Percentiles rank a stretch among this genome's conserved stretches.
Conservation (phyloP, 2,888 invertebrate genomes). For the Netelia fuscicornis region DNA sequence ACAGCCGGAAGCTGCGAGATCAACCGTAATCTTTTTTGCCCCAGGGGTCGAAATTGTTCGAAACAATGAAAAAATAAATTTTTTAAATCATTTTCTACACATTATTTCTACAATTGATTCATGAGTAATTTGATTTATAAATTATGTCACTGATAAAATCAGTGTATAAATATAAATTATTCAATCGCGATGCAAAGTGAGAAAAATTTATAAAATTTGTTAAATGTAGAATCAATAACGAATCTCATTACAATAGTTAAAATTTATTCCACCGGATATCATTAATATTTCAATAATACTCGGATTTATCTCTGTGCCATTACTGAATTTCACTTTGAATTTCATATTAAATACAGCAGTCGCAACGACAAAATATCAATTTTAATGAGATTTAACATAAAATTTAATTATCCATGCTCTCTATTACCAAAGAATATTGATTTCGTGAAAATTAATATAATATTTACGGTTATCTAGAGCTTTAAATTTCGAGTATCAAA, state of each 20-base stretch:
- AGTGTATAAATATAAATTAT: neutral
- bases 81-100: too few species aligned
- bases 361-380: conserved; percentile 13
- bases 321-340: conserved; percentile 3
- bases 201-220: neutral
- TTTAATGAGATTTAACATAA: conserved; percentile 51
- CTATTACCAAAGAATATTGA: conserved; percentile 44
- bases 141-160: neutral
- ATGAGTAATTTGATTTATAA: neutral
- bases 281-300: neutral
- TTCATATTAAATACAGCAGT: conserved; percentile 33
- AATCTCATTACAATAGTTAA: neutral
- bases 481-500: too few species aligned
- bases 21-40: conserved; percentile 46
- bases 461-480: conserved; percentile 21
- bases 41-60: neutral
- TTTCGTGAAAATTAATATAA: conserved; percentile 53
- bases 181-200: neutral
- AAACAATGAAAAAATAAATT: neutral
- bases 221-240: neutral
- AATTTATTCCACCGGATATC: neutral
- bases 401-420: conserved; percentile 51
- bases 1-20: conserved; percentile 72
- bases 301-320: neutral
- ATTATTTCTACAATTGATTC: too few species aligned